These are phyloP conservation scores for Drosophila lini DNA, from an alignment of 1,140 invertebrate species.

Conservation along the genomic window DNA sequence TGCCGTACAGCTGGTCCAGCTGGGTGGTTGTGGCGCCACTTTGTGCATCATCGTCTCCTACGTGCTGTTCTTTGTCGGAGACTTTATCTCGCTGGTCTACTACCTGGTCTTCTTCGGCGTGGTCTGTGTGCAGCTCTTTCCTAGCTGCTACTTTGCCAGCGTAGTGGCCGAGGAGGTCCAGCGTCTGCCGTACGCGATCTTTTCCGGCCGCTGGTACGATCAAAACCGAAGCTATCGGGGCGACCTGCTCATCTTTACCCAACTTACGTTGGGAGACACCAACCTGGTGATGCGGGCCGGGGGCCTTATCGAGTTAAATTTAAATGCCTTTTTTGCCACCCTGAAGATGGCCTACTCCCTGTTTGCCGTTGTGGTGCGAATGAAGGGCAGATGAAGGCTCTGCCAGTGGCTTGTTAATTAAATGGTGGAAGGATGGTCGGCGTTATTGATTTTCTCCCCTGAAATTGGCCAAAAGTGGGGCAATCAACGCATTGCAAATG, in stretches of 20 bases:
- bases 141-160: slow-evolving; percentile 72
- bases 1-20: slow-evolving; percentile 46
- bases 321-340: slow-evolving; percentile 67
- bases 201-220: slow-evolving; percentile 61
- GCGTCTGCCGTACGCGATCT: slow-evolving; percentile 62
- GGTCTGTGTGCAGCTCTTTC: slow-evolving; percentile 64
- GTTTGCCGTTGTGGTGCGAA: slow-evolving; percentile 56
- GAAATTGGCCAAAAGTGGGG: slow-evolving; percentile 37
- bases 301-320: slow-evolving; percentile 56
- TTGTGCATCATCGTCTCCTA: slow-evolving; percentile 66
- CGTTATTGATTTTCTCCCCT: slow-evolving; percentile 46
- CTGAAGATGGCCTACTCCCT: slow-evolving; percentile 74
- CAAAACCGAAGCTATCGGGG: slow-evolving; percentile 26
- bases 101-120: slow-evolving; percentile 45
- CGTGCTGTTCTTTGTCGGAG: slow-evolving; percentile 56
- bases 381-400: slow-evolving; percentile 23
- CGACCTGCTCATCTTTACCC: slow-evolving; percentile 50
- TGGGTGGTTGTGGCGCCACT: slow-evolving; percentile 51
- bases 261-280: slow-evolving; percentile 40
- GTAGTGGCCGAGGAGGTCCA: slow-evolving; percentile 49
- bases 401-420: slow-evolving; percentile 49
- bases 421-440: slow-evolving; percentile 11
- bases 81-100: slow-evolving; percentile 45
- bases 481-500: slow-evolving; percentile 65
- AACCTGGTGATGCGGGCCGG: slow-evolving; percentile 50